A percentile compares a stretch with the other conserved stretches of the same genome.
Evolutionary conservation across 2,797 vertebrate species (phyloP).

Genomic region (Poeciliopsis turneri): DNA sequence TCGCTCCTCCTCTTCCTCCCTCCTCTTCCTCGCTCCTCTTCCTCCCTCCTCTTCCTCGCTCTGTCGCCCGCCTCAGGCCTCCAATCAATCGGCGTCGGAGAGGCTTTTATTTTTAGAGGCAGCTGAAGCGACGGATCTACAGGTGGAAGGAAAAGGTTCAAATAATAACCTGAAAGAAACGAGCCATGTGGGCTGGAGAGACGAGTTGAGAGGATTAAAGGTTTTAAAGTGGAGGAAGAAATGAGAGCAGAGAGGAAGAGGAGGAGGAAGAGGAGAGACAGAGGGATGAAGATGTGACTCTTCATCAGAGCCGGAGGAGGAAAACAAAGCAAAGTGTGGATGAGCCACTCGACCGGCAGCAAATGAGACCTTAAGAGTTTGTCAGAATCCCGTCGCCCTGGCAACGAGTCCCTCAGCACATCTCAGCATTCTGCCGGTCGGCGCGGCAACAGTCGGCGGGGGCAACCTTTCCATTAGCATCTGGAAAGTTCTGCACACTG

Average conservation of each 20-base stretch:
- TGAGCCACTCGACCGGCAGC: slow-evolving; percentile 42
- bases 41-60: slow-evolving; percentile 8
- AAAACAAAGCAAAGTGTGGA: not conserved
- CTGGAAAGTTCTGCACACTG: slow-evolving; percentile 71
- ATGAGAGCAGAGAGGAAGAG: not conserved
- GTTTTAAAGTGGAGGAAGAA: not conserved
- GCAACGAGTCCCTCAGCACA: slow-evolving; percentile 74
- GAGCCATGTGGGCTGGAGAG: not conserved
- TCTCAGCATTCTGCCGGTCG: slow-evolving; percentile 59
- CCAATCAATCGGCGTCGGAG: slow-evolving; percentile 77
- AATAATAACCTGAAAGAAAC: slow-evolving; percentile 7
- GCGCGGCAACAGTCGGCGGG: slow-evolving; percentile 46
- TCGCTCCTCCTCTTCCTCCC: slow-evolving; percentile 1
- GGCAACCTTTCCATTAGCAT: slow-evolving; percentile 77
- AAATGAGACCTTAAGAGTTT: slow-evolving; percentile 59
- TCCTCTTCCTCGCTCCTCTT: too few species aligned
- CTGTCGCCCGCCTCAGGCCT: slow-evolving; percentile 58
- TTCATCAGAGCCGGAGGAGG: not conserved
- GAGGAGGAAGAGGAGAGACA: not conserved
- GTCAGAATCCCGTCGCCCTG: slow-evolving; percentile 55
- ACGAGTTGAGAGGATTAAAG: not conserved
- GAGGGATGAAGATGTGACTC: not conserved
- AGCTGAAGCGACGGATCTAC: slow-evolving; percentile 30
- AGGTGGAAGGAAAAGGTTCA: slow-evolving; percentile 24
- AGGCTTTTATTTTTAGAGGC: slow-evolving; percentile 80